Evolutionary conservation across 2,797 vertebrate species (phyloP), one percentile per base, ranked within the genome.

Genomic region (Hoplostethus mediterraneus): DNA sequence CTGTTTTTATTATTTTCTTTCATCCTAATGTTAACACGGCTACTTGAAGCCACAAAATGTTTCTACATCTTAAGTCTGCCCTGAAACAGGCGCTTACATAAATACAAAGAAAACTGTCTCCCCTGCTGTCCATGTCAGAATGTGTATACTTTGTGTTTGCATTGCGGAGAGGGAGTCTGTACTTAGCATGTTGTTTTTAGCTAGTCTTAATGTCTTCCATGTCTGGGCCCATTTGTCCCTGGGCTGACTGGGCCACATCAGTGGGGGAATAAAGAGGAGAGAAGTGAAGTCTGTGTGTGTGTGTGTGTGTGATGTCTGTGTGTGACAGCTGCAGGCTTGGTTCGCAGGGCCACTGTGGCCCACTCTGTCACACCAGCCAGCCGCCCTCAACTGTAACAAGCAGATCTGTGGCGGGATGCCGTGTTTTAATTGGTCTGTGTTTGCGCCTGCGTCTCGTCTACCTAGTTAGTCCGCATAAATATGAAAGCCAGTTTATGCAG

Each of bases 171-270:
- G 85, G 67, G 57, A 90, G 79, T 85, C 91, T 91, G 86, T 93
- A 94, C 83, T 94, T 94, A 90, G 71, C 87, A 83, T 92, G 91
- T 92, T 90, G 83, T 92, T 92, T 94, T 93, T 92, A 94, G 88
- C 85, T 68, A 53, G 83, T 86, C 84, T 84, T 92, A 89, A 92
- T 88, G 91, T 88, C 84, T 90, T 91, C 89, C 87, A 89, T 91
- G 88, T 90, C 91, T 87, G 81, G 68, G 85, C 82, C 73, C 66
- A 91, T 92, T 89, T 89, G 90, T 88, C 83, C 83, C 77, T 83
- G 91, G 80, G 81, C 77, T 81, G 84, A 84, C 84, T 86, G 77
- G 71, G 83, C 88, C 85, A 90, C 86, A 75, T 93, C 90, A 90
- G 84, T 90, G 70, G 68, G 68, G 82, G 63, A 83, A 63, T 11